phyloP scores from a whole-genome alignment of 2,888 invertebrate genomes.

The Deilephila porcellus region DNA sequence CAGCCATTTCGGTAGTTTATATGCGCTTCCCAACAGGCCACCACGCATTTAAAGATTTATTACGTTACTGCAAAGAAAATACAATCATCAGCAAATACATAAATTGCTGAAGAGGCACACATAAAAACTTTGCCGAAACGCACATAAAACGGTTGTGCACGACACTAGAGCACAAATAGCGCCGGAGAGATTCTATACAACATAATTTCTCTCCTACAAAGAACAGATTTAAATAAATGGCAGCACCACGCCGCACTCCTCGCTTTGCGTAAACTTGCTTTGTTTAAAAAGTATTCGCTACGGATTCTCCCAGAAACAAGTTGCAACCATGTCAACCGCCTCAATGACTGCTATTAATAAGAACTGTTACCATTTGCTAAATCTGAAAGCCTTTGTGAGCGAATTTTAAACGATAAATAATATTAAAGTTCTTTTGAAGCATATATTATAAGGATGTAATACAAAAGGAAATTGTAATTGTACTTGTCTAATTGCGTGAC shows the following conservation, averaged over 20 bases:
- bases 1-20: too few species aligned
- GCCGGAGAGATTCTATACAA: neutral
- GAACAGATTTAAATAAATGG: constrained; percentile 15
- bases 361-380: neutral
- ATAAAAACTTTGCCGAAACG: constrained; percentile 14
- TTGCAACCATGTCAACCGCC: neutral
- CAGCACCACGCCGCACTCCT: constrained; percentile 1
- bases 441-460: too few species aligned
- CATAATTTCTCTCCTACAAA: constrained; percentile 10
- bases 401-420: neutral
- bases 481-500: too few species aligned
- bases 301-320: neutral
- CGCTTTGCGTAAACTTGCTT: neutral
- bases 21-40: too few species aligned
- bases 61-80: neutral
- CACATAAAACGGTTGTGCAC: constrained; percentile 5
- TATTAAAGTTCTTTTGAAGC: neutral
- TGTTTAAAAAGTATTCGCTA: constrained; percentile 9
- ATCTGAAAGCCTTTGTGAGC: neutral
- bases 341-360: neutral
- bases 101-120: constrained; percentile 10
- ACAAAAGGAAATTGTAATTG: too few species aligned
- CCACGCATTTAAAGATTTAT: neutral
- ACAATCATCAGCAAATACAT: neutral
- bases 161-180: constrained; percentile 11